These are phyloP conservation scores for Zosterops pallidus DNA, from an alignment of 2,113 vertebrate genomes.

Conservation along the genomic window DNA sequence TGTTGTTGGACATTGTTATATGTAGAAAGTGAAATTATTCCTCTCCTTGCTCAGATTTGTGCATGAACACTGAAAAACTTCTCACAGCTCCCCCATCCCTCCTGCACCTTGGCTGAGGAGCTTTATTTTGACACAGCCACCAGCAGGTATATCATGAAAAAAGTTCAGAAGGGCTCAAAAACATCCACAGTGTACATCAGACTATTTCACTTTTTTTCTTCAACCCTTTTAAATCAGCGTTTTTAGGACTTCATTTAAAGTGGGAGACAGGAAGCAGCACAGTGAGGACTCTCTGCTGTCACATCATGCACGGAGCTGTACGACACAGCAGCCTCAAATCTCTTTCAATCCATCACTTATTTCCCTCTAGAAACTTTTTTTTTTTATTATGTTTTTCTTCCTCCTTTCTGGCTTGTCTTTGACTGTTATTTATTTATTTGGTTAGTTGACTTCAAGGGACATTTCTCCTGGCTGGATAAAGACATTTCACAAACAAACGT, in stretches of 20 bases:
- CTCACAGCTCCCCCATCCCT: neutral
- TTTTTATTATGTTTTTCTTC: too few species aligned
- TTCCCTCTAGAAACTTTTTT: constrained; percentile 50
- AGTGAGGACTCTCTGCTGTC: neutral
- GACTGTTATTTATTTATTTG: constrained; percentile 37
- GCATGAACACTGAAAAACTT: neutral
- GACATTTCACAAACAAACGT: constrained; percentile 37
- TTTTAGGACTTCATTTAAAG: neutral
- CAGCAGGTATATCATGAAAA: neutral
- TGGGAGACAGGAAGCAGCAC: neutral
- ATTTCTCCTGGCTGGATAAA: constrained; percentile 42
- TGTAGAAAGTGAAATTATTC: neutral
- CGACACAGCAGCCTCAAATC: neutral
- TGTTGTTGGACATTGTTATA: neutral
- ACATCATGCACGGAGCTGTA: neutral
- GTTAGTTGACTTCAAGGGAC: constrained; percentile 54
- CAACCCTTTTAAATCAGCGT: neutral
- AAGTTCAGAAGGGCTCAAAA: neutral
- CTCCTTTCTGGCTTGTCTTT: neutral
- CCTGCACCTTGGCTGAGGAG: neutral
- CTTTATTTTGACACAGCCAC: neutral
- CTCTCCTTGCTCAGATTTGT: neutral
- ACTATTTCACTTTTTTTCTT: neutral
- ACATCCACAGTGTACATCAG: neutral
- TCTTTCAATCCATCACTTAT: constrained; percentile 48